Percentiles rank a stretch among this genome's conserved stretches.
Evolutionary conservation across 2,888 invertebrate species (phyloP).

Genomic region (Ophion ellenae): DNA sequence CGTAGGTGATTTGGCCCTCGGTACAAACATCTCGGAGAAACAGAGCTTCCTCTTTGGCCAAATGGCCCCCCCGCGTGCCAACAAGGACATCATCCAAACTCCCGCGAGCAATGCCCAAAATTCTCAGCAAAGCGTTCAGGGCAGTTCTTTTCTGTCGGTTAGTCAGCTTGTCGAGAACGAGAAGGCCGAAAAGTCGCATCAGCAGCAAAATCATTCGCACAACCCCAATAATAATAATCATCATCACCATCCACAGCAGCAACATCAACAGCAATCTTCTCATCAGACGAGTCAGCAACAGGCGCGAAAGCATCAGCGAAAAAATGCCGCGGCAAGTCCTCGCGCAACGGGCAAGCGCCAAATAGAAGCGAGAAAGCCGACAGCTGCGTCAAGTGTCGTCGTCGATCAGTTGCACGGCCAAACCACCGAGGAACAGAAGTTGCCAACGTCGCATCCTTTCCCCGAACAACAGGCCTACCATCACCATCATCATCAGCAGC

Average conservation of each 20-base stretch:
- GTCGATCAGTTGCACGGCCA: conserved; percentile 75
- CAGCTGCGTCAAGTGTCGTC: conserved; percentile 54
- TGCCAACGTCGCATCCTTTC: conserved; percentile 63
- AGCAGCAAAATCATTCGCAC: conserved; percentile 72
- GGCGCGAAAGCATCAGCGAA: conserved; percentile 79
- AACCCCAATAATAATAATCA: conserved; percentile 66
- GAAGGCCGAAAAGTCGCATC: conserved; percentile 81
- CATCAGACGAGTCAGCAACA: conserved; percentile 69
- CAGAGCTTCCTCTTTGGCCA: conserved; percentile 80
- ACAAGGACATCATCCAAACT: conserved; percentile 56
- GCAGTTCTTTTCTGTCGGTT: conserved; percentile 86
- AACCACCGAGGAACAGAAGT: conserved; percentile 77
- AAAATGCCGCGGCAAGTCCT: conserved; percentile 77
- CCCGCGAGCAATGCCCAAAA: conserved; percentile 78
- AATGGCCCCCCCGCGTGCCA: conserved; percentile 71
- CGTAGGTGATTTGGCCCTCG: conserved; percentile 86
- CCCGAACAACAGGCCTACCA: conserved; percentile 60
- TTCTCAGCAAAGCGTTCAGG: conserved; percentile 79
- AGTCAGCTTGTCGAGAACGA: conserved; percentile 87
- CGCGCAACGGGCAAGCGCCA: conserved; percentile 79
- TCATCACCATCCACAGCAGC: conserved; percentile 56
- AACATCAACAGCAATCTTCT: conserved; percentile 41
- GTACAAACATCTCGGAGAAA: conserved; percentile 80
- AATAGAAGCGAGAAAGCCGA: conserved; percentile 77
- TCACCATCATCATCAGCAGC: conserved; percentile 68